Evolutionary conservation across 2,797 vertebrate species (phyloP).

Genomic region (Etheostoma perlongum): DNA sequence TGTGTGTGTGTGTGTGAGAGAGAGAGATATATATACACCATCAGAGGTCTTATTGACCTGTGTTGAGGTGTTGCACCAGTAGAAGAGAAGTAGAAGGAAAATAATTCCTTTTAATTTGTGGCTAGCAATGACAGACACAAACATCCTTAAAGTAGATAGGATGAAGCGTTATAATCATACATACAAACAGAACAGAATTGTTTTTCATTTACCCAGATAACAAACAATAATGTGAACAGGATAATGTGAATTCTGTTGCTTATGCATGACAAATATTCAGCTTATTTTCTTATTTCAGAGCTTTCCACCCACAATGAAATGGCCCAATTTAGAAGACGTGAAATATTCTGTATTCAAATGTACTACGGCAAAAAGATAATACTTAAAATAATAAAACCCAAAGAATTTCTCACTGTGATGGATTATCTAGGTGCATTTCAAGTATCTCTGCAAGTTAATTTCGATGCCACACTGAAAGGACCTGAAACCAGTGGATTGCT

Average conservation of each 20-base stretch:
- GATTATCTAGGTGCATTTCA: slow-evolving; percentile 2
- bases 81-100: slow-evolving; percentile 2
- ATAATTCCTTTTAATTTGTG: neutral
- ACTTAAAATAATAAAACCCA: neutral
- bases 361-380: neutral
- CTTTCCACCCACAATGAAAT: neutral
- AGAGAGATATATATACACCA: neutral
- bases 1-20: slow-evolving; percentile 2
- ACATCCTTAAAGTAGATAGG: neutral
- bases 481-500: neutral
- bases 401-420: neutral
- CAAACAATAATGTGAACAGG: neutral
- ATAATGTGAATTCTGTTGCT: neutral
- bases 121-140: neutral
- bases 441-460: neutral
- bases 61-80: neutral
- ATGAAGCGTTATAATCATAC: neutral
- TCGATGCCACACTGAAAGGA: neutral
- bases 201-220: neutral
- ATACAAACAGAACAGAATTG: neutral
- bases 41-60: neutral
- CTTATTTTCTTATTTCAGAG: neutral
- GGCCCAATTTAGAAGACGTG: neutral
- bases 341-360: neutral
- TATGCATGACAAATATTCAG: neutral